Base-by-base conservation (phyloP, 2,113 vertebrate species). In the Gallinago jamesoni region DNA sequence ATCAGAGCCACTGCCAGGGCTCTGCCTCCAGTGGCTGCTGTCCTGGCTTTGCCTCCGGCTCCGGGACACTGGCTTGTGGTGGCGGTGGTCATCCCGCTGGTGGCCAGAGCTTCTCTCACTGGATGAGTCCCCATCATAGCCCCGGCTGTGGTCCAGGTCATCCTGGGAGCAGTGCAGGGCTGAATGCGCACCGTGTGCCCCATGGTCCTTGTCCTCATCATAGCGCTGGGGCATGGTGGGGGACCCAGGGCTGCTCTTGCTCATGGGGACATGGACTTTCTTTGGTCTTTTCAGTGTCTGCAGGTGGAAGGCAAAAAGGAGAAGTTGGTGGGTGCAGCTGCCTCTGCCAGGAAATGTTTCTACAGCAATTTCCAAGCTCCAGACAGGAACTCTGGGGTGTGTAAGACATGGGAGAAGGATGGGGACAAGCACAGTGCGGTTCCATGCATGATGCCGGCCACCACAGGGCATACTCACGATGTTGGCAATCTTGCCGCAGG, bases 221-320 rank as follows among this genome's bases (percentile, higher is more conserved):
- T 70, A 50, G 19, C 12, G 70, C 16, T 7, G 70, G 13, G 81
- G 5, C 6, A 84, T 56, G 9, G 98, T 74, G 1, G 98, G 98
- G 22, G 98, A 98, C 13, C 96, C 97, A 1, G 95, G 90, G 3
- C 94, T 97, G 67, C 85, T 86, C 56, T 94, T 97, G 72, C 96
- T 50, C 5, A 60, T 75, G 0, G 99, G 99, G 24, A 99, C 93
- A 57, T 99, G 98, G 93, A 99, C 94, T 81, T 97, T 99, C 48
- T 98, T 98, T 1, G 98, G 98, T 10, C 99, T 98, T 93, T 99
- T 99, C 64, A 99, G 97, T 0, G 99, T 99, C 99, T 99, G 94
- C 25, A 35, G 17, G 47, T 8, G 20, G 63, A 67, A 74, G 70
- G 43, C 2, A 14, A 74, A 63, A 31, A 56, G 43, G 21, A 63